phyloP scores from a whole-genome alignment of 2,888 invertebrate genomes.

The Belgica antarctica region DNA sequence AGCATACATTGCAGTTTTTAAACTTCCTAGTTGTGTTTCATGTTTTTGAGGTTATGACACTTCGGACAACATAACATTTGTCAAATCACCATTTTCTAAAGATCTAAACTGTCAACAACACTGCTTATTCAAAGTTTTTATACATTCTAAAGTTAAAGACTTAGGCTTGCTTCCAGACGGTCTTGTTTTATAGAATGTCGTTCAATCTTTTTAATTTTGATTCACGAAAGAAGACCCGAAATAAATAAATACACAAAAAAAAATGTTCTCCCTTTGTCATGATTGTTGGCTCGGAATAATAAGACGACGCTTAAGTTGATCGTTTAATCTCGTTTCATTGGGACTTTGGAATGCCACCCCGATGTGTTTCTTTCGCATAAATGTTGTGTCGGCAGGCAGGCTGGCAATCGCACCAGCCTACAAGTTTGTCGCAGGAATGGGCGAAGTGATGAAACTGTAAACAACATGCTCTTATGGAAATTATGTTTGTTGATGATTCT shows the following conservation, averaged over 20 bases:
- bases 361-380: neutral
- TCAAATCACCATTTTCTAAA: too few relatives aligned
- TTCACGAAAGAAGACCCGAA: slow-evolving; percentile 12
- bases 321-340: slow-evolving; percentile 39
- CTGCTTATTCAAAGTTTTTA: neutral
- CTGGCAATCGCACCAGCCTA: too few relatives aligned
- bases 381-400: too few relatives aligned
- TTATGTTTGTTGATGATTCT: slow-evolving; percentile 20
- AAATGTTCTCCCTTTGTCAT: neutral
- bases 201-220: slow-evolving; percentile 29
- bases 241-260: slow-evolving; percentile 21
- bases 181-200: neutral
- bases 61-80: too few relatives aligned
- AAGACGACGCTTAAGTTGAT: slow-evolving; percentile 34
- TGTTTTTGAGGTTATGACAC: too few relatives aligned
- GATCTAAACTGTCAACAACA: too few relatives aligned
- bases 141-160: too few relatives aligned
- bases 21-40: too few relatives aligned
- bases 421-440: too few relatives aligned
- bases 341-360: slow-evolving; percentile 20
- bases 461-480: slow-evolving; percentile 23
- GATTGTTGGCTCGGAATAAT: slow-evolving; percentile 14
- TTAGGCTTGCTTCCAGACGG: neutral
- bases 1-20: too few relatives aligned
- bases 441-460: slow-evolving; percentile 15